phyloP scores from a whole-genome alignment of 2,888 invertebrate genomes.

The Ceraclea dissimilis region DNA sequence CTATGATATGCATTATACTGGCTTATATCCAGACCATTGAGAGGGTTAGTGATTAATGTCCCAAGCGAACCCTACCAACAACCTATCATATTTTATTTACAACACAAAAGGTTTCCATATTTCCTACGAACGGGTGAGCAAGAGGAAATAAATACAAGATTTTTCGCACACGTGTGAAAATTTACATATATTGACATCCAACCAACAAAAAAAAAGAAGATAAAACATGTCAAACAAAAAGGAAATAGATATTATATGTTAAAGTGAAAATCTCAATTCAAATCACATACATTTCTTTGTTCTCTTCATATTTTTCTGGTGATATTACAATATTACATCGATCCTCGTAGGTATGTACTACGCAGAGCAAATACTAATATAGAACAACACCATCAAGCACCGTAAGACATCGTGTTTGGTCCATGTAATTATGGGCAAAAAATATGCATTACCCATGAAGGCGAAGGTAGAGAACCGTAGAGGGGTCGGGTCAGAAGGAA shows the following conservation, averaged over 20 bases:
- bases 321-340: no score
- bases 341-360: no score
- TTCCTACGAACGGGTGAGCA: background rate
- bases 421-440: no score
- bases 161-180: background rate
- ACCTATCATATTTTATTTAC: slow-evolving; percentile 20
- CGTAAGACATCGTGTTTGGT: no score
- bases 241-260: background rate
- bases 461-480: no score
- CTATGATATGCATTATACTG: background rate
- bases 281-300: no score
- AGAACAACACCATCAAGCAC: no score
- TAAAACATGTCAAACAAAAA: background rate
- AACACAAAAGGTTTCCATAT: slow-evolving; percentile 14
- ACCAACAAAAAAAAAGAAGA: background rate
- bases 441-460: no score
- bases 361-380: no score
- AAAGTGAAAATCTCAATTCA: no score
- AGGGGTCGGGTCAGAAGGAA: no score
- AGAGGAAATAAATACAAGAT: background rate
- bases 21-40: slow-evolving; percentile 7
- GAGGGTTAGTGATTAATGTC: slow-evolving; percentile 17
- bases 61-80: slow-evolving; percentile 3
- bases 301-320: no score
- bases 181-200: background rate